These are phyloP conservation scores for Athene noctua DNA, from an alignment of 2,113 vertebrate species.

Conservation along the genomic window DNA sequence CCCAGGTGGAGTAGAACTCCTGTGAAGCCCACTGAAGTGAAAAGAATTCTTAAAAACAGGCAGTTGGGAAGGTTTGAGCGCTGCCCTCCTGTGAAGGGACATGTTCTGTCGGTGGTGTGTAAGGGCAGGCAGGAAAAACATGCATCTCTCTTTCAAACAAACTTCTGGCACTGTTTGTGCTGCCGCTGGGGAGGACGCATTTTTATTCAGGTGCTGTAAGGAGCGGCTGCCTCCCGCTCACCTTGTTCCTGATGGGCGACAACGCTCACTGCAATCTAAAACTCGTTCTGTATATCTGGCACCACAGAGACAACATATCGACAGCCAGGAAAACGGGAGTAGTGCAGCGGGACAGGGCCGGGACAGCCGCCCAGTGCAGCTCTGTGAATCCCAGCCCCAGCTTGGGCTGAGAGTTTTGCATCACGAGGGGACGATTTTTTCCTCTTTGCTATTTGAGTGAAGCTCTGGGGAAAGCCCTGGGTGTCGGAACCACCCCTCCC, in stretches of 20 bases:
- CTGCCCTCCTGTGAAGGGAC: neutral
- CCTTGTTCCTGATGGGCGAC: neutral
- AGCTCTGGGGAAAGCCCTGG: fast-evolving
- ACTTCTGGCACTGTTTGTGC: neutral
- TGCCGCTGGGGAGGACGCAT: neutral
- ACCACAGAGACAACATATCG: fast-evolving
- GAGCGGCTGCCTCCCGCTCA: fast-evolving
- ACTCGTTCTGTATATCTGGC: neutral
- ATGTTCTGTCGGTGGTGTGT: fast-evolving
- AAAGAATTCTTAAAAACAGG: neutral
- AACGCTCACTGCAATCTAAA: fast-evolving
- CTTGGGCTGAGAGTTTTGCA: too few relatives aligned
- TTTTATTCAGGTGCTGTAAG: neutral
- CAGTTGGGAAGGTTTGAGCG: neutral
- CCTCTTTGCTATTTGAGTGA: neutral
- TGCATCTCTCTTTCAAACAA: neutral
- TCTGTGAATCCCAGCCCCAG: fast-evolving
- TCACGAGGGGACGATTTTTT: neutral
- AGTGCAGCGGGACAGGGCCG: fast-evolving
- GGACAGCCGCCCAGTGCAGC: fast-evolving
- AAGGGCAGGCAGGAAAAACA: neutral
- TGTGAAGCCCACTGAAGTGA: neutral
- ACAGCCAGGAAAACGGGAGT: neutral
- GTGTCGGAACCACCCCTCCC: neutral
- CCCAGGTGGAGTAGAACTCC: fast-evolving